phyloP scores from a whole-genome alignment of 2,888 invertebrate species.

The Caenorhabditis uteleia region DNA sequence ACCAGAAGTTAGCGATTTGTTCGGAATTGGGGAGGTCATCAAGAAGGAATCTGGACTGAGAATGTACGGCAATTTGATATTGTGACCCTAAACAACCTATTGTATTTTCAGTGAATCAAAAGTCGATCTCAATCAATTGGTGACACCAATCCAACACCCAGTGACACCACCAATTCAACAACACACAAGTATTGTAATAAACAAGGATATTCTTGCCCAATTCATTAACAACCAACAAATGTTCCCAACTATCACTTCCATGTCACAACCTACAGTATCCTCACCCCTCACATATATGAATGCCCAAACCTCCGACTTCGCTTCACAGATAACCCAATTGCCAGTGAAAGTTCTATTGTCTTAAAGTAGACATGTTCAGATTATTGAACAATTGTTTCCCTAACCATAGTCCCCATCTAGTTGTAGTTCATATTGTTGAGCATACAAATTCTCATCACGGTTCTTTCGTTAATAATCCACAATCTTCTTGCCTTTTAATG shows the following conservation, averaged over 20 bases:
- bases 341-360: constrained; percentile 56
- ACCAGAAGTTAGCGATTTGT: constrained; percentile 45
- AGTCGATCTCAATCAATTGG: constrained; percentile 13
- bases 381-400: too few species aligned
- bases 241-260: constrained; percentile 21
- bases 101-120: constrained; percentile 29
- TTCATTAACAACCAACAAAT: constrained; percentile 30
- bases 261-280: constrained; percentile 9
- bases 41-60: constrained; percentile 36
- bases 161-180: constrained; percentile 9
- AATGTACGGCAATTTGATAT: constrained; percentile 10
- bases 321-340: constrained; percentile 8
- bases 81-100: constrained; percentile 4
- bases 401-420: too few species aligned
- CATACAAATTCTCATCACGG: too few species aligned
- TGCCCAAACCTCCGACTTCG: not conserved
- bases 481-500: too few species aligned
- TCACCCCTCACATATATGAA: not conserved
- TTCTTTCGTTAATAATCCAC: too few species aligned
- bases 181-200: constrained; percentile 19
- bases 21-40: constrained; percentile 53
- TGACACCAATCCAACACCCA: constrained; percentile 5
- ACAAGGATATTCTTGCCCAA: constrained; percentile 28
- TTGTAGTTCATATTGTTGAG: too few species aligned
- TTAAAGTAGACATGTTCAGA: constrained; percentile 13